Percentiles rank a stretch among this genome's conserved stretches.
Conservation (phyloP, 2,113 vertebrate genomes). For the Erpornis zantholeuca region DNA sequence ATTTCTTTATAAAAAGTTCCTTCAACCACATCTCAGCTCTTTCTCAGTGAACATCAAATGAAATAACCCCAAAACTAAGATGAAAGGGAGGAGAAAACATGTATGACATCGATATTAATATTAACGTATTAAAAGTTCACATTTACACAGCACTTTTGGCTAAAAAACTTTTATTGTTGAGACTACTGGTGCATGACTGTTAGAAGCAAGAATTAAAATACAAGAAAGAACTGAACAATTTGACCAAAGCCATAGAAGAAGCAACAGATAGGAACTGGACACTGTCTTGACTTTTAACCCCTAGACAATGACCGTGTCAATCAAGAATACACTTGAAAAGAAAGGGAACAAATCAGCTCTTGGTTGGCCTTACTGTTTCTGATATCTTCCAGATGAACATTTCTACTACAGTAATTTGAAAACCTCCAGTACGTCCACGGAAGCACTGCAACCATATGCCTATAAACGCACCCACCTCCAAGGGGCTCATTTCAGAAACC, state of each 20-base stretch:
- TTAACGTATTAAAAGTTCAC: neutral
- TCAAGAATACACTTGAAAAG: neutral
- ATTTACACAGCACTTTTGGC: neutral
- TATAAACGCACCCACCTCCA: constrained; percentile 36
- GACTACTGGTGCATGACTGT: neutral
- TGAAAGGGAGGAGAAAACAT: neutral
- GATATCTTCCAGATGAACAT: neutral
- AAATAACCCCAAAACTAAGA: neutral
- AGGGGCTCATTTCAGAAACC: constrained; percentile 58
- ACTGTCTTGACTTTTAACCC: neutral
- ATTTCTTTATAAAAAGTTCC: neutral
- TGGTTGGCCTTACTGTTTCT: neutral
- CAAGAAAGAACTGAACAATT: neutral
- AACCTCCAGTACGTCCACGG: neutral
- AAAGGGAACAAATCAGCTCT: neutral
- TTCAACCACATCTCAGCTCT: neutral
- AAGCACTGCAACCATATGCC: neutral
- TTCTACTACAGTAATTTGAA: neutral
- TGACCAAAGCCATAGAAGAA: neutral
- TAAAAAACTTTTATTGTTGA: neutral
- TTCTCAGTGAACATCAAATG: neutral
- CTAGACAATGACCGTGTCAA: neutral
- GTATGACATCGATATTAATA: neutral
- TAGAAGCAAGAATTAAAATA: neutral
- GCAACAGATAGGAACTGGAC: neutral